phyloP scores from a whole-genome alignment of 2,888 invertebrate genomes.

The Volucella inanis region DNA sequence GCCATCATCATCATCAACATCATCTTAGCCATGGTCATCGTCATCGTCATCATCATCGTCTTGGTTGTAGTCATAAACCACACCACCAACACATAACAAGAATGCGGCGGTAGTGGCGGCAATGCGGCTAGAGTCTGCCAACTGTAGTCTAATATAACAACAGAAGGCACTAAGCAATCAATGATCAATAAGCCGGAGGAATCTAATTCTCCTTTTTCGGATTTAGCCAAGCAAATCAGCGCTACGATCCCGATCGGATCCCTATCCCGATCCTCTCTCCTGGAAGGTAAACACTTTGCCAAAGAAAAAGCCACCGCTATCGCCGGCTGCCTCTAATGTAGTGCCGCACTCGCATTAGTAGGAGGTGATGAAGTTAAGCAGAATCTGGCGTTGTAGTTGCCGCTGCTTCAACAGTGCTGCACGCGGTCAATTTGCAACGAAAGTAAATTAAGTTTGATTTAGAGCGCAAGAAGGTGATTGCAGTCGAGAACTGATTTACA shows the following conservation, averaged over 20 bases:
- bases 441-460: conserved; percentile 68
- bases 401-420: conserved; percentile 28
- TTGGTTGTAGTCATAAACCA: conserved; percentile 32
- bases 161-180: conserved; percentile 66
- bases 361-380: conserved; percentile 73
- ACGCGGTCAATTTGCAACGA: conserved; percentile 39
- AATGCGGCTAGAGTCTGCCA: conserved; percentile 7
- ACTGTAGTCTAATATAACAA: conserved; percentile 15
- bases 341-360: conserved; percentile 47
- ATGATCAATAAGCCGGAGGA: conserved; percentile 74
- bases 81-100: conserved; percentile 37
- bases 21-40: conserved; percentile 32
- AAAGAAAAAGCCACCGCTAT: background rate
- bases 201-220: conserved; percentile 62
- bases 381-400: conserved; percentile 49
- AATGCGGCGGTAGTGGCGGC: conserved; percentile 16
- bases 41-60: conserved; percentile 11
- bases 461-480: conserved; percentile 35
- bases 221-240: conserved; percentile 30
- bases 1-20: conserved; percentile 30
- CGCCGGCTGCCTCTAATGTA: background rate
- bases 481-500: conserved; percentile 51
- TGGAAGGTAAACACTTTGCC: conserved; percentile 31
- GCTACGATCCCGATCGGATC: conserved; percentile 35
- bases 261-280: conserved; percentile 8